These are phyloP conservation scores for Gisinianus flammeolus DNA, from an alignment of 2,888 invertebrate species.

Conservation along the genomic window DNA sequence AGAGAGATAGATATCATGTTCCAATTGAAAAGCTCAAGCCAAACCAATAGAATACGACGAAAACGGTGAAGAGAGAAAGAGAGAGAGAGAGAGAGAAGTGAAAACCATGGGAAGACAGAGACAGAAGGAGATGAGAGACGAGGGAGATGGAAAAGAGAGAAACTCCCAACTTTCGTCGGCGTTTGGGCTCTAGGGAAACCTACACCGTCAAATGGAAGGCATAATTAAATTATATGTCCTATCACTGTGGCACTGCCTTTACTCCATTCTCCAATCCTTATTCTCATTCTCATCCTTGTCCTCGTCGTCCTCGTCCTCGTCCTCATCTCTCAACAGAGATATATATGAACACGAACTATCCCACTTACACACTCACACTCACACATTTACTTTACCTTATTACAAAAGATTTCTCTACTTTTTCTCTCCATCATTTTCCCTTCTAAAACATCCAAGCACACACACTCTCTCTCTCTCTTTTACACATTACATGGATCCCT, in stretches of 20 bases:
- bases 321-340: constrained; percentile 11
- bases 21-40: constrained; percentile 6
- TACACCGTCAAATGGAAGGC: constrained; percentile 75
- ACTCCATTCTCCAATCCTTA: constrained; percentile 44
- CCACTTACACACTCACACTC: constrained; percentile 13
- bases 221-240: constrained; percentile 73
- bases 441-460: too few relatives aligned
- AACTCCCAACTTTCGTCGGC: constrained; percentile 41
- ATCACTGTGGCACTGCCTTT: constrained; percentile 57
- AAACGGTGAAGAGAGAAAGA: constrained; percentile 35
- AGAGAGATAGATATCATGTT: constrained; percentile 36
- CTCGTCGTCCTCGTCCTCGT: constrained; percentile 31
- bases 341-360: constrained; percentile 13
- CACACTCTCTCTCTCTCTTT: too few relatives aligned
- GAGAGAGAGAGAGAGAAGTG: constrained; percentile 2
- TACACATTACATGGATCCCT: too few relatives aligned
- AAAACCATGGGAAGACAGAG: constrained; percentile 6
- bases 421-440: too few relatives aligned
- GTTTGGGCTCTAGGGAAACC: constrained; percentile 49
- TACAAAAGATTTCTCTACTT: not conserved
- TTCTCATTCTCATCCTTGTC: constrained; percentile 33
- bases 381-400: not conserved
- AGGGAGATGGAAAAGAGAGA: constrained; percentile 30
- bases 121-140: constrained; percentile 5
- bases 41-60: too few relatives aligned